These are phyloP conservation scores for Drosophila meridiana DNA, from an alignment of 2,888 invertebrate species.

Conservation along the genomic window DNA sequence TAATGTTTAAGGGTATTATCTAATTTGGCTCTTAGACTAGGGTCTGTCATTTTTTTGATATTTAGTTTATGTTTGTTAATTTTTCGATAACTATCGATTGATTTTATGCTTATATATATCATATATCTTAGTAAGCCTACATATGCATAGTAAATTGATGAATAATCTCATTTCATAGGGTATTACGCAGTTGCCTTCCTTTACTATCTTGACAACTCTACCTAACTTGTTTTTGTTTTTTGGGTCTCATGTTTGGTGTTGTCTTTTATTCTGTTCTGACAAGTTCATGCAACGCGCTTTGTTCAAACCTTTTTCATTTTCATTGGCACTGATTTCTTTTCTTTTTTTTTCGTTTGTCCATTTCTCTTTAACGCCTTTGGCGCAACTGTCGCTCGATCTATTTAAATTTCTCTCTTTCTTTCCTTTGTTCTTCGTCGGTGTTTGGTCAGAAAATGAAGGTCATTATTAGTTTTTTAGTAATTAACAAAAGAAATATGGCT, in stretches of 20 bases:
- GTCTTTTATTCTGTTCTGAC: slow-evolving; percentile 50
- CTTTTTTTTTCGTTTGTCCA: slow-evolving; percentile 24
- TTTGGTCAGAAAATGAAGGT: slow-evolving; percentile 10
- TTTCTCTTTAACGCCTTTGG: slow-evolving; percentile 45
- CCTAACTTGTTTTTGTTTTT: slow-evolving; percentile 17
- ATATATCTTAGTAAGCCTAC: too few relatives aligned
- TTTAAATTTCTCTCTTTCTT: slow-evolving; percentile 16
- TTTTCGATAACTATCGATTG: background rate
- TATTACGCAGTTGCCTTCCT: background rate
- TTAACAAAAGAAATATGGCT: slow-evolving; percentile 8
- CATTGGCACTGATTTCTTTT: slow-evolving; percentile 75
- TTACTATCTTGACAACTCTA: too few relatives aligned
- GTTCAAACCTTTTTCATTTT: slow-evolving; percentile 69
- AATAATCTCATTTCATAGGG: background rate
- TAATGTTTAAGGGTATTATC: too few relatives aligned
- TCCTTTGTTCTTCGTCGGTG: background rate
- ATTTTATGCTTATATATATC: too few relatives aligned
- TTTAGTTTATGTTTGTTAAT: too few relatives aligned
- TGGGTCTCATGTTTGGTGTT: slow-evolving; percentile 17
- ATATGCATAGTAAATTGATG: background rate
- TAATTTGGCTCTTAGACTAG: too few relatives aligned
- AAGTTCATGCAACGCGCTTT: slow-evolving; percentile 49
- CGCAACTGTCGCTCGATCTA: slow-evolving; percentile 40
- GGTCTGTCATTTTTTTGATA: too few relatives aligned
- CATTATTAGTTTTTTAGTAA: background rate